Percentiles rank a stretch among this genome's conserved stretches.
These are phyloP conservation scores for Enteromius fasciolatus DNA, from an alignment of 2,797 vertebrate genomes.

Conservation along the genomic window DNA sequence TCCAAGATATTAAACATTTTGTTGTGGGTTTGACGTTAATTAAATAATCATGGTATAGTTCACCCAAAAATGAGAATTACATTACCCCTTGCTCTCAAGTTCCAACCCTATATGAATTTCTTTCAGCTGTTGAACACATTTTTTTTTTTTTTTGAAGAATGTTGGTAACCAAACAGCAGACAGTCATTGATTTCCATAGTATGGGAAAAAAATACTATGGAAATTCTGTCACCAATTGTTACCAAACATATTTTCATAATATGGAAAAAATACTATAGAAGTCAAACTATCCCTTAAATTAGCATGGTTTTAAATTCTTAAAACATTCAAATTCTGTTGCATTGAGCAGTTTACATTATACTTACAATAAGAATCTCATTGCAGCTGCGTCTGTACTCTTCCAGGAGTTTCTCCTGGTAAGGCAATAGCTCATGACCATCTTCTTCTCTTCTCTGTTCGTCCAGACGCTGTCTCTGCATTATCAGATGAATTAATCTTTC, in stretches of 20 bases:
- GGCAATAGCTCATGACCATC: slow-evolving; percentile 70
- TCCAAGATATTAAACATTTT: neutral
- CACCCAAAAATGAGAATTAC: neutral
- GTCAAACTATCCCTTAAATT: neutral
- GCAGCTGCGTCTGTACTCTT: slow-evolving; percentile 78
- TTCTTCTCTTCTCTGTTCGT: slow-evolving; percentile 65
- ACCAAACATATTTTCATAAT: no score
- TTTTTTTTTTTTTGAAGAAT: no score
- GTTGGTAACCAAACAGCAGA: no score
- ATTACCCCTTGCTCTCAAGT: neutral
- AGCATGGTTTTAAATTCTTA: neutral
- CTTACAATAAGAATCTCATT: slow-evolving; percentile 83
- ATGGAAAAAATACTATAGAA: neutral
- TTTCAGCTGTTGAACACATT: neutral
- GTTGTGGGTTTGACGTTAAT: neutral
- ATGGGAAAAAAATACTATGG: no score
- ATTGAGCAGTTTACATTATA: neutral
- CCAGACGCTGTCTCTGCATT: slow-evolving; percentile 52
- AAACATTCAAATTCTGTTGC: neutral
- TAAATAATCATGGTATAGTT: neutral
- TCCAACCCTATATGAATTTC: neutral
- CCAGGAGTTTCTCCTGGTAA: slow-evolving; percentile 81
- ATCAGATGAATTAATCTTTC: slow-evolving; percentile 54
- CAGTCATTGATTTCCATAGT: no score
- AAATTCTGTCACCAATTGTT: no score